Evolutionary conservation across 1,140 invertebrate species (phyloP), one percentile per base, ranked within the genome.

Genomic region (Aradophagus sp.): DNA sequence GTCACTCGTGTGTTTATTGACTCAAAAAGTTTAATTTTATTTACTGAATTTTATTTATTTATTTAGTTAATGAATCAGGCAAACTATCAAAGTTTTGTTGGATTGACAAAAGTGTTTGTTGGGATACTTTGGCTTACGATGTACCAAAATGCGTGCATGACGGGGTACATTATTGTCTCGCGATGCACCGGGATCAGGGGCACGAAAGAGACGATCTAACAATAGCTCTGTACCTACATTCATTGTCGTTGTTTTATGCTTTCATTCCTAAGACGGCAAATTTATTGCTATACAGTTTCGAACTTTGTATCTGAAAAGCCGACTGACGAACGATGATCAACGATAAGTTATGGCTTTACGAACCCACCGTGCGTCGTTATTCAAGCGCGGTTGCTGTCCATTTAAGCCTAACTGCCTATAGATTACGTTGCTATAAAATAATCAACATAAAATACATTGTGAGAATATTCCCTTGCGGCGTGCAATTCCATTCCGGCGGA

Each of bases 351-450:
- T 78, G 77, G 74, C 79, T 83, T 81, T 78, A 81, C 79, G 77
- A 79, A 80, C 77, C 72, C 47, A 69, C 76, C 62, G 73, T 71
- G 69, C 74, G 73, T 69, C 73, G 61, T 80, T 77, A 80, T 80
- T 82, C 76, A 79, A 82, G 73, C 73, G 73, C 79, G 74, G 77
- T 79, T 78, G 80, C 75, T 77, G 76, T 77, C 80, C 80, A 78
- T 80, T 82, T 80, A 76, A 77, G 66, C 61, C 70, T 79, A 78
- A 80, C 72, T 74, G 71, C 77, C 67, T 76, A 73, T 77, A 81
- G 77, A 82, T 82, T 82, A 82, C 70, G 63, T 75, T 72, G 74
- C 80, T 80, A 79, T 83, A 83, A 82, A 83, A 82, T 82, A 80
- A 83, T 82, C 79, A 81, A 82, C 79, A 76, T 81, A 79, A 82